phyloP scores from a whole-genome alignment of 2,113 vertebrate genomes.

The Merops nubicus region DNA sequence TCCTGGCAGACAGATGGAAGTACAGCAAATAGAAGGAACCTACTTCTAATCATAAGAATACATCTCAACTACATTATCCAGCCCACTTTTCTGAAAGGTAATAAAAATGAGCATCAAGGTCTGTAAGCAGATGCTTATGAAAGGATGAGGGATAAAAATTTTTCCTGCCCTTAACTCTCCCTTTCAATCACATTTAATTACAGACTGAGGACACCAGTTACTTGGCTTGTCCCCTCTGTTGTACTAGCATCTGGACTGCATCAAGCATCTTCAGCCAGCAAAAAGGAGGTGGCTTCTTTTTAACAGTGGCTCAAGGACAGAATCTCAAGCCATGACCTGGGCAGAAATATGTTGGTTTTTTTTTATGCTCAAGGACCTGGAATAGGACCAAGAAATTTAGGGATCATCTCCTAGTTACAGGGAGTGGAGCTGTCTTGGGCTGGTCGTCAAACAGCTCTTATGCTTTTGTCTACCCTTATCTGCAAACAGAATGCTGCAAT shows the following conservation, averaged over 20 bases:
- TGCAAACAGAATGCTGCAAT: not conserved
- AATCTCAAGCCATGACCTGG: not conserved
- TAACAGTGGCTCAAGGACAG: not conserved
- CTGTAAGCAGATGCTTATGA: not conserved
- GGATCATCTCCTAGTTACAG: not conserved
- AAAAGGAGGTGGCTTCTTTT: not conserved
- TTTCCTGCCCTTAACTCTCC: not conserved
- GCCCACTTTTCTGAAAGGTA: not conserved
- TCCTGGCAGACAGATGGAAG: not conserved
- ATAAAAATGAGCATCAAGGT: not conserved
- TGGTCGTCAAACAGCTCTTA: not conserved
- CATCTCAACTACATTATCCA: not conserved
- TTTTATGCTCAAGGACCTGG: not conserved
- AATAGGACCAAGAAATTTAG: not conserved
- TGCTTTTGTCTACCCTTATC: not conserved
- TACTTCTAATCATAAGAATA: not conserved
- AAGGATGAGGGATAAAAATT: not conserved
- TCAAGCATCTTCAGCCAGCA: not conserved
- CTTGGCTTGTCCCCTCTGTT: too few species aligned
- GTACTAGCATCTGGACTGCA: not conserved
- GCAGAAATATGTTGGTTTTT: not conserved
- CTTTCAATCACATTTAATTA: not conserved
- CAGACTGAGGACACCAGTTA: not conserved
- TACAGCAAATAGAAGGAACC: not conserved
- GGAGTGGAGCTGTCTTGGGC: not conserved